Evolutionary conservation across 2,888 invertebrate genomes (phyloP).

Genomic region (Xestia c-nigrum): DNA sequence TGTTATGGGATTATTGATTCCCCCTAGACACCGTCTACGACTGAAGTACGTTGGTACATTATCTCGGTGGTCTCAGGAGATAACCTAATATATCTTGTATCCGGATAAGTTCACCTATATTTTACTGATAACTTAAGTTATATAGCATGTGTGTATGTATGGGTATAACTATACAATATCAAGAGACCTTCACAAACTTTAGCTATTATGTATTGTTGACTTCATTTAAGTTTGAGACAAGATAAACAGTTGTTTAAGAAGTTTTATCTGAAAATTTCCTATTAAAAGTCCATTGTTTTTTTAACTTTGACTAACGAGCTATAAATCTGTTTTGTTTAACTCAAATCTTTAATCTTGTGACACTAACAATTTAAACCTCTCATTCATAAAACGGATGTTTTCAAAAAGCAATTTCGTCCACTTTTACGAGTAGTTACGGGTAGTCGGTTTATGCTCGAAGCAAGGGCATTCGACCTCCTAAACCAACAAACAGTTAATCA

Average conservation of each 20-base stretch:
- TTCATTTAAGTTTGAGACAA: slow-evolving; percentile 41
- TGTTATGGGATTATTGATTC: slow-evolving; percentile 85
- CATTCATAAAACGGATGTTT: slow-evolving; percentile 42
- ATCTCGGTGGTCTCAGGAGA: slow-evolving; percentile 74
- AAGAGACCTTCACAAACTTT: slow-evolving; percentile 11
- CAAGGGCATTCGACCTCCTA: slow-evolving; percentile 67
- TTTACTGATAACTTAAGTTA: slow-evolving; percentile 46
- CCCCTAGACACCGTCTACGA: slow-evolving; percentile 72
- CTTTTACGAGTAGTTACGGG: slow-evolving; percentile 71
- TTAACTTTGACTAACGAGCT: slow-evolving; percentile 1
- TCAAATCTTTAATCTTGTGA: slow-evolving; percentile 10
- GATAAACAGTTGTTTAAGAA: slow-evolving; percentile 8
- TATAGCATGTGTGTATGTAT: not conserved
- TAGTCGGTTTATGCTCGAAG: slow-evolving; percentile 67
- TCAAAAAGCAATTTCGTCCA: slow-evolving; percentile 66
- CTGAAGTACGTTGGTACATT: slow-evolving; percentile 75
- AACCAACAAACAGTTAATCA: slow-evolving; percentile 74
- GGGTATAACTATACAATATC: not conserved
- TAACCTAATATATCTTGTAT: slow-evolving; percentile 72
- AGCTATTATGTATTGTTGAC: slow-evolving; percentile 16
- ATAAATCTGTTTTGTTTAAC: slow-evolving; percentile 3
- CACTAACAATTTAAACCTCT: slow-evolving; percentile 9
- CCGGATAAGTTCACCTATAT: slow-evolving; percentile 64
- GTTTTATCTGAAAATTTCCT: slow-evolving; percentile 6
- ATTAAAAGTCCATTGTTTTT: slow-evolving; percentile 2